These are phyloP conservation scores for Trachelus tabidus DNA, from an alignment of 2,888 invertebrate species.

Conservation along the genomic window DNA sequence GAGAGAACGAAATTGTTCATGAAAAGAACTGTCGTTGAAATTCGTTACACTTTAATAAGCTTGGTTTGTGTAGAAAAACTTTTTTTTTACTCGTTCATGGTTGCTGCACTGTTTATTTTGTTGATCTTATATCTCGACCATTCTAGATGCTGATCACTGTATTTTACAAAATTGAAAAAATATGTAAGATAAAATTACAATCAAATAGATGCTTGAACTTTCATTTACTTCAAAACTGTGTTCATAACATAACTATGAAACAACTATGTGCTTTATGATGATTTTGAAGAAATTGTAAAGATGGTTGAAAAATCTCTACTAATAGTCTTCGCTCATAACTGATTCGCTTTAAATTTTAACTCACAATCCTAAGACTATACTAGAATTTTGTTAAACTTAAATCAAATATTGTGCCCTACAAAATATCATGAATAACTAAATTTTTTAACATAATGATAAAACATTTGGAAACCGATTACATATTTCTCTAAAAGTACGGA, in stretches of 20 bases:
- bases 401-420: neutral
- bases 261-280: neutral
- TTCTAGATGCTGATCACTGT: neutral
- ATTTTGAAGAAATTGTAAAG: neutral
- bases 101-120: neutral
- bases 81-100: neutral
- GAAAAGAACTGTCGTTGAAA: neutral
- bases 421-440: conserved; percentile 28
- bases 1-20: neutral
- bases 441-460: conserved; percentile 43
- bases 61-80: neutral
- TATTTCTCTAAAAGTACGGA: conserved; percentile 1
- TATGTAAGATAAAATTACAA: neutral
- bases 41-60: neutral
- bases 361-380: too few species aligned
- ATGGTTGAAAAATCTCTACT: neutral
- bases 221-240: neutral
- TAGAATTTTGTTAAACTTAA: neutral
- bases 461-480: conserved; percentile 40
- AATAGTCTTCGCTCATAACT: neutral
- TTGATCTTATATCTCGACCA: neutral
- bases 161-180: neutral
- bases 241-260: neutral
- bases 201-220: neutral
- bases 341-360: neutral